Evolutionary conservation across 2,888 invertebrate genomes (phyloP), one percentile per base, ranked within the genome.

Genomic region (Aspidiotus destructor): DNA sequence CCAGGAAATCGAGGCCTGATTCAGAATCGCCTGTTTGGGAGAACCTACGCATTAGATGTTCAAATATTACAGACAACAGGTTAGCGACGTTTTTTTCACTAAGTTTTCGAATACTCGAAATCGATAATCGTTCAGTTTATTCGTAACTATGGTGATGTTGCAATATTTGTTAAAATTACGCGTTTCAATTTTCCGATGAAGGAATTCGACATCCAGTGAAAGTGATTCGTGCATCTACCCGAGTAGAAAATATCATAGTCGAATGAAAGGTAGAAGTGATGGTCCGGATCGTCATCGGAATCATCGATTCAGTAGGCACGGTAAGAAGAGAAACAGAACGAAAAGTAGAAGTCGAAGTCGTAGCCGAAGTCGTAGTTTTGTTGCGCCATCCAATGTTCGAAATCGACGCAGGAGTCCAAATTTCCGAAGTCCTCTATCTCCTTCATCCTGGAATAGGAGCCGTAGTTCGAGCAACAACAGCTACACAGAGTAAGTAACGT

Each of bases 311-410:
- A 17, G 48, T 28, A 67, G 60, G 58, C 57, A 57, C 60, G 28
- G 5, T 28, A 42, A 58, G n/a, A 67, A 67, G 48, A 42, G 40
- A 40, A 40, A 5, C 40, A 48, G 28, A 9, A 42, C 58, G 17
- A 44, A n/a, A 28, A 53, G 62, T 17, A 17, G 42, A n/a, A 61
- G 61, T 42, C 61, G 55, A 7, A 55, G 57, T 58, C 67, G 58
- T 48, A 67, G 67, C 48, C 67, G 41, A 10, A 67, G 60, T 44
- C 57, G 67, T 52, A 60, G 58, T 60, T 67, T 67, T 28, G 58
- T 44, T 60, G 48, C 57, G 3, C 67, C 58, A 17, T 13, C 58
- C 28, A 58, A 58, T 7, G 13, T 13, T 16, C 58, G 28, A 40
- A 10, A 40, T 58, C 28, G 17, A 28, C 58, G 40, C 7, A 13